Percentiles rank a stretch among this genome's conserved stretches.
Conservation (phyloP, 1,140 invertebrate genomes). For the Triops cancriformis region DNA sequence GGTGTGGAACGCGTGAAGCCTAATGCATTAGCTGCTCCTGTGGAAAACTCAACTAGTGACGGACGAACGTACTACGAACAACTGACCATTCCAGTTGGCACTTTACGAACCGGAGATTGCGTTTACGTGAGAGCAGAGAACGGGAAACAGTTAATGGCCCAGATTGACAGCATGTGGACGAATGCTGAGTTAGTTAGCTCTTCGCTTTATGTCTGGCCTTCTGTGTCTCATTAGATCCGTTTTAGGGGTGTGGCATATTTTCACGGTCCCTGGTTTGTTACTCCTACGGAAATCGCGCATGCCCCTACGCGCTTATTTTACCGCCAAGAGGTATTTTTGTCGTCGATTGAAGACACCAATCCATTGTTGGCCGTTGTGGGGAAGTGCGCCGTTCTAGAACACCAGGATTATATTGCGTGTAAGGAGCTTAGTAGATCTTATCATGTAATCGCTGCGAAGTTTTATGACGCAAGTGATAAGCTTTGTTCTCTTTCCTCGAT, state of each 20-base stretch:
- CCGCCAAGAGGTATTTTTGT: slow-evolving; percentile 88
- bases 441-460: not conserved
- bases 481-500: not conserved
- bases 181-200: slow-evolving; percentile 60
- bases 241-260: slow-evolving; percentile 76
- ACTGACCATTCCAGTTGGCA: slow-evolving; percentile 71
- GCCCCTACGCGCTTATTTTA: slow-evolving; percentile 68
- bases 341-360: slow-evolving; percentile 83
- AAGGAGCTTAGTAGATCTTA: slow-evolving; percentile 39
- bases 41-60: slow-evolving; percentile 37
- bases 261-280: slow-evolving; percentile 84
- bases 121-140: slow-evolving; percentile 83
- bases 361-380: slow-evolving; percentile 82
- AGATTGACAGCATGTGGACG: slow-evolving; percentile 90
- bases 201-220: slow-evolving; percentile 23
- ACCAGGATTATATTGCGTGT: slow-evolving; percentile 83
- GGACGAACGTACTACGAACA: slow-evolving; percentile 85
- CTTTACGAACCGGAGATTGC: slow-evolving; percentile 83
- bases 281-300: slow-evolving; percentile 67
- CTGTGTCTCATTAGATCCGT: slow-evolving; percentile 15
- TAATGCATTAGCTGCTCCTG: slow-evolving; percentile 43
- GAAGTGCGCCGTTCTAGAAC: slow-evolving; percentile 82
- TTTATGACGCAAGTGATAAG: not conserved
- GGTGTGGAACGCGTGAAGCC: slow-evolving; percentile 61
- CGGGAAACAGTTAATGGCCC: slow-evolving; percentile 78